phyloP scores from a whole-genome alignment of 2,797 vertebrate genomes.

The Helostoma temminkii region DNA sequence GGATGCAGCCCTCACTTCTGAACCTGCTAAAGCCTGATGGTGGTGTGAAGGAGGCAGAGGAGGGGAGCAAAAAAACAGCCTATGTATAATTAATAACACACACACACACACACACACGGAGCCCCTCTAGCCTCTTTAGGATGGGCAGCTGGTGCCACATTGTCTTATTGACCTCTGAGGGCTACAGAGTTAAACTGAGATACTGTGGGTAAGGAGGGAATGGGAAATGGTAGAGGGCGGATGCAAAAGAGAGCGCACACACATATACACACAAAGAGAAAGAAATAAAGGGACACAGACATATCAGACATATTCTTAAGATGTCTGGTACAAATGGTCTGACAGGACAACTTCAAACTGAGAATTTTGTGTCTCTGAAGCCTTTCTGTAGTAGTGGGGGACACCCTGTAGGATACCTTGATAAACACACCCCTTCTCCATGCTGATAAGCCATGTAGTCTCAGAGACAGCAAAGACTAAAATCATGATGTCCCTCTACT shows the following conservation, averaged over 20 bases:
- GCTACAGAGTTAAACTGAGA: conserved; percentile 70
- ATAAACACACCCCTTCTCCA: no score
- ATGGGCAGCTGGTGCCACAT: conserved; percentile 77
- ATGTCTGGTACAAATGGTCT: no score
- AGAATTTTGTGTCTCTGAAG: no score
- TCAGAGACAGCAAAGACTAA: no score
- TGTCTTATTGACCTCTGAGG: conserved; percentile 77
- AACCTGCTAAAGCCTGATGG: conserved; percentile 79
- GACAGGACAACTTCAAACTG: no score
- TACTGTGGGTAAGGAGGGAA: conserved; percentile 50
- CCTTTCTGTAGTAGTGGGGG: no score
- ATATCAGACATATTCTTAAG: neutral
- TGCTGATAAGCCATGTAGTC: no score
- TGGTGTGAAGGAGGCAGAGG: conserved; percentile 65
- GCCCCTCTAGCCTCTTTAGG: conserved; percentile 57
- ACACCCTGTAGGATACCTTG: no score
- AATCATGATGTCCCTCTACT: no score
- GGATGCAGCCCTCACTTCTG: conserved; percentile 76
- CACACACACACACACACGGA: conserved; percentile 13
- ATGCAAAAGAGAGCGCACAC: conserved; percentile 14
- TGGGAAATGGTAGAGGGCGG: conserved; percentile 47
- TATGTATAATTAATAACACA: conserved; percentile 81
- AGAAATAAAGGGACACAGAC: neutral
- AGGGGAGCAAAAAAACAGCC: conserved; percentile 72
- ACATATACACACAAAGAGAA: neutral